A percentile compares a stretch with the other conserved stretches of the same genome.
phyloP scores from a whole-genome alignment of 2,113 vertebrate genomes.

The Aldabrachelys gigantea region DNA sequence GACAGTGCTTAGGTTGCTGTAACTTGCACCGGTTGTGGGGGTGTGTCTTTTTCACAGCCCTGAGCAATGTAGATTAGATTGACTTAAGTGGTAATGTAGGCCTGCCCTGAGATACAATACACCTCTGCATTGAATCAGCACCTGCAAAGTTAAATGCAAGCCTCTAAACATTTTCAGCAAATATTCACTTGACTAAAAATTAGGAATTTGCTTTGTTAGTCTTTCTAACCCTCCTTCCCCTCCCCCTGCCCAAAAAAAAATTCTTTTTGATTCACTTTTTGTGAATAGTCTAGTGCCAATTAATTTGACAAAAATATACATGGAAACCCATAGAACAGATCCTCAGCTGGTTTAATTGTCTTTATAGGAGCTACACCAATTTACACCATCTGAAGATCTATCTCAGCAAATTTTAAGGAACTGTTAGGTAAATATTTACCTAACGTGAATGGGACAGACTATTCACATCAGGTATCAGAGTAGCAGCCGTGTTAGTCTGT shows the following conservation, averaged over 20 bases:
- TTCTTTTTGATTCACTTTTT: neutral
- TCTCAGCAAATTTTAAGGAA: constrained; percentile 38
- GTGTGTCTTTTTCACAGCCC: too few relatives aligned
- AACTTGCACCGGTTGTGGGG: too few relatives aligned
- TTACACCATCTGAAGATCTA: constrained; percentile 14
- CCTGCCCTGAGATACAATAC: neutral
- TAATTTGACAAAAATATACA: neutral
- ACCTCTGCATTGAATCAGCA: constrained; percentile 44
- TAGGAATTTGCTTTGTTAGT: constrained; percentile 16
- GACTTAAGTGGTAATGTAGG: too few relatives aligned
- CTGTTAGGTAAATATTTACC: constrained; percentile 37
- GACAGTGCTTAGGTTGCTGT: too few relatives aligned
- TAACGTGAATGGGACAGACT: neutral
- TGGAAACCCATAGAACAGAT: neutral
- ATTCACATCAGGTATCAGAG: neutral
- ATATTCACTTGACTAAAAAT: constrained; percentile 35
- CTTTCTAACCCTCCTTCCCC: neutral
- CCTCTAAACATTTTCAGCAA: constrained; percentile 36
- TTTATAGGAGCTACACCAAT: constrained; percentile 7
- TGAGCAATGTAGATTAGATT: too few relatives aligned
- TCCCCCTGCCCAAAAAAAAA: too few relatives aligned
- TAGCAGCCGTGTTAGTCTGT: too few relatives aligned
- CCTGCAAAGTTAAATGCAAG: constrained; percentile 19
- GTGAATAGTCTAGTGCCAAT: neutral
- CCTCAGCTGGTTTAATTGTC: neutral